Evolutionary conservation across 1,140 invertebrate genomes (phyloP).

Genomic region (Ceratosolen fusciceps): DNA sequence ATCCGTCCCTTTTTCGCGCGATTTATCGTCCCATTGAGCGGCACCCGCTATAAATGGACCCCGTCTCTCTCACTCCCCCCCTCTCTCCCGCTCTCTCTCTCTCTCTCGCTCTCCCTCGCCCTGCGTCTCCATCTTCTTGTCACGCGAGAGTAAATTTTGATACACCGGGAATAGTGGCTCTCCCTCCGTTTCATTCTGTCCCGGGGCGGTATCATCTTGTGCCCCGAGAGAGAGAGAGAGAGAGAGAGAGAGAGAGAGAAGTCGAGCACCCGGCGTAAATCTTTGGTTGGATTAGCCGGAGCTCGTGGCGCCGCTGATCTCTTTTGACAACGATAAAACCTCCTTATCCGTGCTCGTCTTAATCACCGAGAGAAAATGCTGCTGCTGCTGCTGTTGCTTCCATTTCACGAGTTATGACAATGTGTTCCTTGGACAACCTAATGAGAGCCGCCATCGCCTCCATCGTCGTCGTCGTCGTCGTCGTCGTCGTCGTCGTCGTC

Average conservation of each 20-base stretch:
- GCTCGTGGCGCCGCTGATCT: neutral
- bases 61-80: neutral
- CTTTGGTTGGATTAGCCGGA: neutral
- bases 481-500: too few relatives aligned
- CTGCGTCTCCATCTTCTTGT: too few relatives aligned
- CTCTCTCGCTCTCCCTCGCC: neutral
- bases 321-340: neutral
- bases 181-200: too few relatives aligned
- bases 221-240: neutral
- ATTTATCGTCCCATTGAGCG: constrained; percentile 3
- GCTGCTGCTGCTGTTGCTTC: neutral
- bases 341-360: neutral
- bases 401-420: constrained; percentile 5
- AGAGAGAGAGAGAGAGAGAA: too few relatives aligned
- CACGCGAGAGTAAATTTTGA: constrained; percentile 2
- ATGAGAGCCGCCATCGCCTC: too few relatives aligned
- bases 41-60: neutral
- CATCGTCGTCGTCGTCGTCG: too few relatives aligned
- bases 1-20: neutral
- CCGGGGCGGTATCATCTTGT: neutral
- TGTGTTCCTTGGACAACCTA: neutral
- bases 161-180: neutral
- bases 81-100: too few relatives aligned
- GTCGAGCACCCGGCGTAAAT: neutral
- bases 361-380: neutral